Evolutionary conservation across 35 echinoderm and acorn worm species (phyloP), one percentile per base, ranked within the genome.

Genomic region (Antedon bifida): DNA sequence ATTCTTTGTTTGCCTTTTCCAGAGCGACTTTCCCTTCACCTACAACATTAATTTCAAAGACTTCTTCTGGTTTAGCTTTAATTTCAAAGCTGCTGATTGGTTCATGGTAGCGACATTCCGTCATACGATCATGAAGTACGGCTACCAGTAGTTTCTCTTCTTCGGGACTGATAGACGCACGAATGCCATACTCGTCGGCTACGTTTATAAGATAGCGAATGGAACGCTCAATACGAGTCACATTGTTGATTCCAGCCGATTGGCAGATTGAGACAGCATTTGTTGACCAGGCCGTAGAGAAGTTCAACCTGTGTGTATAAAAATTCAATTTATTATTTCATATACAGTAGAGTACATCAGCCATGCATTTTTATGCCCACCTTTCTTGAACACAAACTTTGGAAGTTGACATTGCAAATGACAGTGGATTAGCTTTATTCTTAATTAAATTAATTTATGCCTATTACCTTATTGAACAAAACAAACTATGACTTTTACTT

Each of bases 241-340:
- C 86, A 23, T 84, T 77, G 32, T 44, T 34, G 34, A 99, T 34
- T 16, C 95, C 95, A 79, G 95, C 95, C 26, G 95, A 92, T 30
- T 88, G 91, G 81, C 95, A 99, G 84, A 99, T 99, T 11, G 95
- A 99, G 34, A 93, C 88, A 29, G 95, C 95, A 88, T 99, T 99
- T 34, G 95, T 99, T 21, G 95, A 99, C 95, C 95, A 99, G 9
- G 95, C 90, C 81, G 95, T 99, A 3, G 95, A 99, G 79, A 99
- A 99, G 44, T 99, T 99, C 16, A 99, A 78, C 77, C 95, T 99
- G 73, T n/a, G n/a, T n/a, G n/a, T 75, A 74, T 23, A 79, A 30
- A 29, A 85, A 1, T 35, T 42, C 5, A 42, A 7, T 42, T 75
- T 56, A 26, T 56, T 13, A 11, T 13, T 26, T 13, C 26, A 13